Evolutionary conservation across 1,140 invertebrate species (phyloP), one percentile per base, ranked within the genome.

Genomic region (Drosophila tristis): DNA sequence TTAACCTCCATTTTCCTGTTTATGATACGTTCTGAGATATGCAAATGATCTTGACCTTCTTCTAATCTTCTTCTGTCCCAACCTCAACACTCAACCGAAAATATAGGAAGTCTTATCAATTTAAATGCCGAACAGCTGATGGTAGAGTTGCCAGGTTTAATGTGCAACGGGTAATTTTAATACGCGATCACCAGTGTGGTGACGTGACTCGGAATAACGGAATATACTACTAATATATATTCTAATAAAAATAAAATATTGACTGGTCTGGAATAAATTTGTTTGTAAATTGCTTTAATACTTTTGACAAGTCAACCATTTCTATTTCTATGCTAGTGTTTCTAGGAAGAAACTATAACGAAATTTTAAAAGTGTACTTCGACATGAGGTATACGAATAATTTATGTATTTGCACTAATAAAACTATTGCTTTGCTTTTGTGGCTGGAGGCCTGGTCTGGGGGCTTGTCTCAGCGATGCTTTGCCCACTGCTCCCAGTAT

Each of bases 401-500:
- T 86, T 84, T 68, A 57, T 61, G 35, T 2, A 45, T 35, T 64
- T 60, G 42, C 42, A 16, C 59, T 77, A 78, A 63, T 68, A 59
- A 60, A 47, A 68, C 56, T 77, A 86, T 25, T 65, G 58, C 63
- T 75, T 82, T 68, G 57, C 54, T 57, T 48, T 75, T 61, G 47
- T 39, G 9, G 4, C 13, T 16, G 31, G 43, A 56, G 44, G 48
- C 31, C 15, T 60, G 54, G 23, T 23, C 35, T 49, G 9, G 29
- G 42, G 15, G 13, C 6, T n/a, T 43, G 39, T 25, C 39, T 90
- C 66, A 93, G 85, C 93, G 93, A 67, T 94, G 92, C 47, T 94
- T 94, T 49, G 95, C 94, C 95, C 95, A 96, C 75, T 95, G 94
- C 50, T 96, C 94, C 98, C 98, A 99, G 93, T 99, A 99, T 64